Base-by-base conservation (phyloP, 2,888 invertebrate genomes). In the Drosophila lutescens region DNA sequence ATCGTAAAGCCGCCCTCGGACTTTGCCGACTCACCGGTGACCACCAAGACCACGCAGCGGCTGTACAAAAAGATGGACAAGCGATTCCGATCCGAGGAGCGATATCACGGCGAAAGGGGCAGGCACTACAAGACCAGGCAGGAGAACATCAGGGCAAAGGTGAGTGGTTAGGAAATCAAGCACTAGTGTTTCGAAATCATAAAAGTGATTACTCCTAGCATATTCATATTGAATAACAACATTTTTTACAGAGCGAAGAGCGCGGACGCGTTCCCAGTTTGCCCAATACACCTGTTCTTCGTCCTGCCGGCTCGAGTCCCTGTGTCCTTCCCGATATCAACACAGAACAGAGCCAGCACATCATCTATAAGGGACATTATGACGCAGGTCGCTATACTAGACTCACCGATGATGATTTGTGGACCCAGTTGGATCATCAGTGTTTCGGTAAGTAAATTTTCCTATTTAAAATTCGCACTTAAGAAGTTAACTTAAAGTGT, bases 1-100 rank as follows among this genome's bases (percentile, higher is more conserved):
- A 97, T 97, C 79, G 97, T 97, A 2, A 96, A 97, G 87, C 97
- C 97, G 0, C 97, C 97, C 2, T 97, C 96, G 15, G 97, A 97
- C 46, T 97, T 97, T 90, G 97, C 96, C 8, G 97, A 97, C 91
- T 97, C 97, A 0, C 97, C 97, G 6, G 93, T 94, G 85, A 93
- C 93, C 62, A 94, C 93, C 50, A 92, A 92, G 62, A 91, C 91
- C 32, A 91, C 92, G 0, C 92, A 92, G 66, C 93, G 94, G 30
- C 91, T 96, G 30, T 96, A 96, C 90, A 97, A 95, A 92, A 97
- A 96, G 91, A 94, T 95, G 88, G 96, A 95, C 87, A 96, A 95
- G 87, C 93, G 96, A 79, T 96, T 95, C 91, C 93, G 96, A n/a
- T 96, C 96, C 9, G 96, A 96, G 90, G 96, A 96, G 80, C 94